Evolutionary conservation across 2,797 vertebrate genomes (phyloP), one percentile per base, ranked within the genome.

Genomic region (Eulemur albifrons): DNA sequence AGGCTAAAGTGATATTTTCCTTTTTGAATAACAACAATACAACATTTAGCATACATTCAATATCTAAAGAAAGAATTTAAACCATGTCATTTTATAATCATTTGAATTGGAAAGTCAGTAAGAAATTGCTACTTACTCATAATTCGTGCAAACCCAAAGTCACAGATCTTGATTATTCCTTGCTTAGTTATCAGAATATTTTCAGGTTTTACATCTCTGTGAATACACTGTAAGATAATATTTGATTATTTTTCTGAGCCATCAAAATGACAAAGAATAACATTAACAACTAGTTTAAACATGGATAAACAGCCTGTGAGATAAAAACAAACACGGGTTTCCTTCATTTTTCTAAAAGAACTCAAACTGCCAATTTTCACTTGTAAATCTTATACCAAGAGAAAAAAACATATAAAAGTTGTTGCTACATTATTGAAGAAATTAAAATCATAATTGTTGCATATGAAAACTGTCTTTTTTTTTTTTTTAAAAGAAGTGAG

Each of bases 131-230:
- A 99, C 99, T 98, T 98, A 99, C 99, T 99, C 91, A 99, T 98
- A 90, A 99, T 99, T 88, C 99, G 98, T 82, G 99, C 99, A 82
- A 99, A 99, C 91, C 99, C 99, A 50, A 99, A 99, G 98, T 99
- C 99, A 43, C 99, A 99, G 77, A 99, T 99, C 98, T 99, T 99
- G 98, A 99, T 99, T 97, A 99, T 98, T 35, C 99, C 99, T 15
- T 98, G 99, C 97, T 99, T 99, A 88, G 99, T 99, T 95, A 99
- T 99, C 65, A 99, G 99, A 97, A 99, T 99, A 98, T 99, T 99
- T 98, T 99, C 99, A 0, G 99, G 99, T 97, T 99, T 99, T 38
- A 99, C 99, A 20, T 99, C 99, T 9, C 99, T 98, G 97, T 99
- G 99, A 97, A 99, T 99, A 82, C 98, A 98, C 98, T 98, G 97